phyloP scores from a whole-genome alignment of 1,140 invertebrate genomes.

The Vanessa tameamea region DNA sequence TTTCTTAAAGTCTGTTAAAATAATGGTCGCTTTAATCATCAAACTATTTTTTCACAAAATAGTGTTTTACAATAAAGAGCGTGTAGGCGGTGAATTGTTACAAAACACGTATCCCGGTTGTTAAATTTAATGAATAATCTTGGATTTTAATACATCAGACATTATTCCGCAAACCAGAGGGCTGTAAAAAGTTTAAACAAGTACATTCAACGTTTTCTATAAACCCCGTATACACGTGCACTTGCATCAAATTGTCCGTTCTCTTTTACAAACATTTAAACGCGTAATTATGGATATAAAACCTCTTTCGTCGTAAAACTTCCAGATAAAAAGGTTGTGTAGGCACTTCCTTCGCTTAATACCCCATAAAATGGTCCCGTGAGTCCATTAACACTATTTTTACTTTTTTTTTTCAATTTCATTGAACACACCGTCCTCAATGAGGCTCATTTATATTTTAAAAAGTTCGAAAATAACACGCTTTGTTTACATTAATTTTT shows the following conservation, averaged over 20 bases:
- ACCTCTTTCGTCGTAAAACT: conserved; percentile 53
- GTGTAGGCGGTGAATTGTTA: conserved; percentile 19
- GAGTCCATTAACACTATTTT: conserved; percentile 56
- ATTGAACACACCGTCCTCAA: conserved; percentile 58
- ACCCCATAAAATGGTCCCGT: conserved; percentile 53
- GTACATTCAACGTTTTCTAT: conserved; percentile 21
- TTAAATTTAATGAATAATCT: conserved; percentile 25
- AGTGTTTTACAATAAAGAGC: conserved; percentile 5
- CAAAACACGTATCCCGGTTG: conserved; percentile 9
- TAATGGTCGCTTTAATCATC: conserved; percentile 1
- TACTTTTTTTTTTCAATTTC: conserved; percentile 48
- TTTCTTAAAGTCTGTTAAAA: neutral
- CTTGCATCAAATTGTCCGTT: conserved; percentile 47
- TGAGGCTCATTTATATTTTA: conserved; percentile 56
- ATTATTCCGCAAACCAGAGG: conserved; percentile 26
- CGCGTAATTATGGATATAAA: conserved; percentile 59
- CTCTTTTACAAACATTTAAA: conserved; percentile 48
- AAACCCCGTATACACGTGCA: conserved; percentile 31
- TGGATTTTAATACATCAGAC: conserved; percentile 3
- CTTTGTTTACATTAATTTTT: conserved; percentile 56
- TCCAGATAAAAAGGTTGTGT: conserved; percentile 55
- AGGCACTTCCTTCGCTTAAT: conserved; percentile 53
- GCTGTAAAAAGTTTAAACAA: conserved; percentile 24
- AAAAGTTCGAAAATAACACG: conserved; percentile 52
- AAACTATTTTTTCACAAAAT: conserved; percentile 6